phyloP scores from a whole-genome alignment of 2,888 invertebrate genomes.

The Ormia ochracea region DNA sequence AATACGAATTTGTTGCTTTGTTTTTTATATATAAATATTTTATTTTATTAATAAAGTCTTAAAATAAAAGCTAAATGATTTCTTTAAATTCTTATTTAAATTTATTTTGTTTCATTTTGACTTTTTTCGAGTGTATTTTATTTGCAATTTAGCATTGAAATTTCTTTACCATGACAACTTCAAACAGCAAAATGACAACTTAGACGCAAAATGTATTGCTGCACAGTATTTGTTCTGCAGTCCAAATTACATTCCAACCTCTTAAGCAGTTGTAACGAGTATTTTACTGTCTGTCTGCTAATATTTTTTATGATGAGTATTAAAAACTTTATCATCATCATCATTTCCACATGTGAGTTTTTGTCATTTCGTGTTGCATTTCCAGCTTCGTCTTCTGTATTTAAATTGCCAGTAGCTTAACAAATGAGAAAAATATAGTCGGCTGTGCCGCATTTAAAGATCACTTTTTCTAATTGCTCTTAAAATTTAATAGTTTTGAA shows the following conservation, averaged over 20 bases:
- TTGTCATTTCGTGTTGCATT: background rate
- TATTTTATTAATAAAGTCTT: too few relatives aligned
- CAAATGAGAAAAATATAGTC: background rate
- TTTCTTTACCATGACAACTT: constrained; percentile 43
- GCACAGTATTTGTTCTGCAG: constrained; percentile 7
- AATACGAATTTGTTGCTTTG: too few relatives aligned
- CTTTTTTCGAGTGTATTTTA: background rate
- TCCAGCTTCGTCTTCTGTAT: background rate
- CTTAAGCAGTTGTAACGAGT: constrained; percentile 23
- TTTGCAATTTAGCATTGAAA: constrained; percentile 2
- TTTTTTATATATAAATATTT: too few relatives aligned
- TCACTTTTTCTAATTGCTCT: background rate
- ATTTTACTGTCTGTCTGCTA: constrained; percentile 29
- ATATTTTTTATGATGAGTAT: constrained; percentile 28
- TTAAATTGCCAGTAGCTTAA: constrained; percentile 6
- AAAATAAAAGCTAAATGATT: too few relatives aligned
- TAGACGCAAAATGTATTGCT: background rate
- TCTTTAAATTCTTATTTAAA: background rate
- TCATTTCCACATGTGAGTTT: constrained; percentile 4
- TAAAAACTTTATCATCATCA: constrained; percentile 41
- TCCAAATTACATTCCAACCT: constrained; percentile 18
- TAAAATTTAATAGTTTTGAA: too few relatives aligned
- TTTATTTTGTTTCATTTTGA: background rate
- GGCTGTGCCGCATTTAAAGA: background rate
- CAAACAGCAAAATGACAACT: background rate